phyloP scores from a whole-genome alignment of 1,140 invertebrate species.

The Drosophila novamexicana region DNA sequence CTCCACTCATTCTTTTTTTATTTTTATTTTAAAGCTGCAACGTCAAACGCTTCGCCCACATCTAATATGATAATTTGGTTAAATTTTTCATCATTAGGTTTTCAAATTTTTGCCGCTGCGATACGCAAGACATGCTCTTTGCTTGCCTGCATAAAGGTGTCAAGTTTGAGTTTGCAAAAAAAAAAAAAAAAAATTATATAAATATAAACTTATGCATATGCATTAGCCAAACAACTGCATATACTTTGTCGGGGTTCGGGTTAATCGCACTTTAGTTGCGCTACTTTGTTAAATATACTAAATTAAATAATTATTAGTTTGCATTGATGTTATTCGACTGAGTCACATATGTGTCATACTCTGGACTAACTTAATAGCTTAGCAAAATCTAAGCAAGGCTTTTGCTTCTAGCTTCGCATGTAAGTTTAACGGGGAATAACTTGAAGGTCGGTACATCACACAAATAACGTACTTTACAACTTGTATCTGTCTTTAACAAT shows the following conservation, averaged over 20 bases:
- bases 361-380: background rate
- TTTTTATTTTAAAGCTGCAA: slow-evolving; percentile 37
- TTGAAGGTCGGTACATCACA: slow-evolving; percentile 14
- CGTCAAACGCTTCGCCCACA: slow-evolving; percentile 44
- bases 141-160: slow-evolving; percentile 42
- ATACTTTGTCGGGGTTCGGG: background rate
- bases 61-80: slow-evolving; percentile 53
- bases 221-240: slow-evolving; percentile 28
- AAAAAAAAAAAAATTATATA: slow-evolving; percentile 13
- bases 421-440: background rate
- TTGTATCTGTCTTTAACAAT: background rate
- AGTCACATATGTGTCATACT: background rate
- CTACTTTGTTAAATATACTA: background rate
- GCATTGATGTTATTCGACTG: background rate
- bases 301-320: no score
- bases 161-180: slow-evolving; percentile 27
- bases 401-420: background rate
- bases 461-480: background rate
- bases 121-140: slow-evolving; percentile 44
- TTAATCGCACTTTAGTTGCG: background rate
- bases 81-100: slow-evolving; percentile 48
- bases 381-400: background rate
- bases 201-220: slow-evolving; percentile 32
- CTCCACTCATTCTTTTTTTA: slow-evolving; percentile 25
- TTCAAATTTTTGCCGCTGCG: slow-evolving; percentile 44